phyloP scores from a whole-genome alignment of 2,797 vertebrate species.

The Neosilurus mollespiculum region DNA sequence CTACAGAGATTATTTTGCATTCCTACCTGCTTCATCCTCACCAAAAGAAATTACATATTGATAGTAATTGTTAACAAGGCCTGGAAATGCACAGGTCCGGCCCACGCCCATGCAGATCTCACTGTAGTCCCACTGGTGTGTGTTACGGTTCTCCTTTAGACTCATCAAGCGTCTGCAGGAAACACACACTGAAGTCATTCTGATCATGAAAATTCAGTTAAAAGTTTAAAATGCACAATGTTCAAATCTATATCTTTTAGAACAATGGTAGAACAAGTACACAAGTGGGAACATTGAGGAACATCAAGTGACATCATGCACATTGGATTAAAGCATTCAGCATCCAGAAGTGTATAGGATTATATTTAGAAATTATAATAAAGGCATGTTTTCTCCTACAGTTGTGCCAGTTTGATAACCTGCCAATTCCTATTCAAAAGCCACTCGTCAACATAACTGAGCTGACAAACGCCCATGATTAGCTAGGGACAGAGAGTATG shows the following conservation, averaged over 20 bases:
- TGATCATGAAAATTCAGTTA: background rate
- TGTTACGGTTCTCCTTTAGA: constrained; percentile 78
- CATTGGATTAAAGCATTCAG: background rate
- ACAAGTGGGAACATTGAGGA: background rate
- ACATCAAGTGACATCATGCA: background rate
- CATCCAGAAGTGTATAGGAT: background rate
- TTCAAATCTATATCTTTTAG: background rate
- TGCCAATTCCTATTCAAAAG: no score
- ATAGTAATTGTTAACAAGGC: constrained; percentile 92
- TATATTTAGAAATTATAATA: background rate
- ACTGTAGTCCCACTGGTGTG: constrained; percentile 80
- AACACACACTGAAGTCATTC: background rate
- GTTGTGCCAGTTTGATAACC: no score
- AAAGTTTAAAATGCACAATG: background rate
- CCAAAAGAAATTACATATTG: constrained; percentile 93
- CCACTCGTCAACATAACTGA: no score
- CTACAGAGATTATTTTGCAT: background rate
- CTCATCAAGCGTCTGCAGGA: constrained; percentile 87
- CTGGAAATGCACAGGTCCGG: constrained; percentile 87
- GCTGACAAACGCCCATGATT: no score
- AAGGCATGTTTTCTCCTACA: no score
- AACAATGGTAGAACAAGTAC: background rate
- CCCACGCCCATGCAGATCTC: constrained; percentile 93
- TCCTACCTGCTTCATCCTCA: constrained; percentile 90
- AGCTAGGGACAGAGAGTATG: no score